These are phyloP conservation scores for Lucinisca nassula DNA, from an alignment of 2,888 invertebrate genomes.

Conservation along the genomic window DNA sequence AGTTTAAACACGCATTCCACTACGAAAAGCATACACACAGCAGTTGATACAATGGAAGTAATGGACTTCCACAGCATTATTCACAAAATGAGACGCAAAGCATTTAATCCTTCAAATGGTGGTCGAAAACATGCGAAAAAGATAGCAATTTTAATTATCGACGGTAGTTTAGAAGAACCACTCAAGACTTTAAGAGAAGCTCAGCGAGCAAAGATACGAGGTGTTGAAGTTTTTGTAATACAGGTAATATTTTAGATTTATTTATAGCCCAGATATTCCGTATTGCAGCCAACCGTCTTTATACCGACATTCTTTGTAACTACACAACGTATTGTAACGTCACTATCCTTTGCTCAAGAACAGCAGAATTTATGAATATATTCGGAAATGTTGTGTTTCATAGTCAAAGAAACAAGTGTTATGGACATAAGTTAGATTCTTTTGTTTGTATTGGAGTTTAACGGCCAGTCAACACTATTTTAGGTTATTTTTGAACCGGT, in stretches of 20 bases:
- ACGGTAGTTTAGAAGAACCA: conserved; percentile 79
- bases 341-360: no score
- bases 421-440: no score
- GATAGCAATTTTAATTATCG: conserved; percentile 80
- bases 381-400: no score
- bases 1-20: conserved; percentile 60
- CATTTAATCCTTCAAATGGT: conserved; percentile 70
- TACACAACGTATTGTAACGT: no score
- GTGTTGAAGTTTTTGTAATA: conserved; percentile 80
- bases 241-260: conserved; percentile 62
- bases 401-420: no score
- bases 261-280: no score
- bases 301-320: no score
- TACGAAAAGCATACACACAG: conserved; percentile 59
- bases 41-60: conserved; percentile 62
- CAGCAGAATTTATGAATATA: no score
- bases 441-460: no score
- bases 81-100: conserved; percentile 74
- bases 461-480: no score
- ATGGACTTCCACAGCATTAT: conserved; percentile 76
- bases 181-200: conserved; percentile 78
- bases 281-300: no score
- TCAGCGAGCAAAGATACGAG: conserved; percentile 75
- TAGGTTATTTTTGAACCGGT: no score
- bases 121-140: conserved; percentile 79